Conservation (phyloP, 2,888 invertebrate genomes). For the Drosophila rellima region DNA sequence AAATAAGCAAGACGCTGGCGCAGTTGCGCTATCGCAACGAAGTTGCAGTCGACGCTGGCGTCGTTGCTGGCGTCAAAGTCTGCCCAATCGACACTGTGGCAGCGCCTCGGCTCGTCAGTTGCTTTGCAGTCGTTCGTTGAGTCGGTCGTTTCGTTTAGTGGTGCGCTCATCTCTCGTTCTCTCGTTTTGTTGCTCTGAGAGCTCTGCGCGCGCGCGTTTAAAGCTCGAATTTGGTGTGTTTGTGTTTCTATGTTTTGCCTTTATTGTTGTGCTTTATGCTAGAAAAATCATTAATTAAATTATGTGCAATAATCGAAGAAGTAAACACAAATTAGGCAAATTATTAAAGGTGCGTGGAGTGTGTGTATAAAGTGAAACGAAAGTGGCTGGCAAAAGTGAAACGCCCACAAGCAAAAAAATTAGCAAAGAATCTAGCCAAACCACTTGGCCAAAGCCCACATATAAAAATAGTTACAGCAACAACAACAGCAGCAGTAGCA, state of each 20-base stretch:
- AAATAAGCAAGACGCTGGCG: conserved; percentile 18
- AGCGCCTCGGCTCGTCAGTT: conserved; percentile 53
- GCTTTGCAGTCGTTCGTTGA: conserved; percentile 61
- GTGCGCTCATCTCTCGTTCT: neutral
- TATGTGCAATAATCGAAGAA: conserved; percentile 52
- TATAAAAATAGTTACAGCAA: conserved; percentile 58
- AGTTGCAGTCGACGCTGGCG: conserved; percentile 30
- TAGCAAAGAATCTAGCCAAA: conserved; percentile 78
- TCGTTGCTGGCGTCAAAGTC: conserved; percentile 20
- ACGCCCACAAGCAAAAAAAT: conserved; percentile 65
- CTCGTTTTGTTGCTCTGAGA: neutral
- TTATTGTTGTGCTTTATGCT: conserved; percentile 12
- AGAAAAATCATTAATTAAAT: conserved; percentile 27
- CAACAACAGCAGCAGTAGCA: conserved; percentile 30
- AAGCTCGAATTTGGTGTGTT: conserved; percentile 31
- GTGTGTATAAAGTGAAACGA: conserved; percentile 67
- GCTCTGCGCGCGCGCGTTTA: conserved; percentile 57
- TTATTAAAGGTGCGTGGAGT: conserved; percentile 17
- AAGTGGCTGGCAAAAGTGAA: conserved; percentile 78
- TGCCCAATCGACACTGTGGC: conserved; percentile 21
- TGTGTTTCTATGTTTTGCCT: conserved; percentile 23
- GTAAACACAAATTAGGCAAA: conserved; percentile 40
- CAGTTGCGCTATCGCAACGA: conserved; percentile 20
- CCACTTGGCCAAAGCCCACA: conserved; percentile 76
- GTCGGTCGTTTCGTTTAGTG: conserved; percentile 27